Base-by-base conservation (phyloP, 2,888 invertebrate species). In the Miltochrista miniata region DNA sequence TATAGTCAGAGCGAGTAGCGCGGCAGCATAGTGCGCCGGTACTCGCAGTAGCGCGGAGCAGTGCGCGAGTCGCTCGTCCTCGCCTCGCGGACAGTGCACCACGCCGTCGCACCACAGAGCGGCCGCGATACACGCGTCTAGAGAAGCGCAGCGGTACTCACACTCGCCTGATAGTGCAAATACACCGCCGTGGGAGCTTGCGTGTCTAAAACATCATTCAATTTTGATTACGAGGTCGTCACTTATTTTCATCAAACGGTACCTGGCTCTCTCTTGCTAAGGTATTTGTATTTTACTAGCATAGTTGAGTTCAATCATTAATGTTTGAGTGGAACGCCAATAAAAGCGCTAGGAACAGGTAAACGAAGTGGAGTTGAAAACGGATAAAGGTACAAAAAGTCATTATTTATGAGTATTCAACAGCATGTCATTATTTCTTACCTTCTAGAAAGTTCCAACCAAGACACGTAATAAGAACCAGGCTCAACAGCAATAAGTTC, bases 31-130 rank as follows among this genome's bases (percentile, higher is more conserved):
- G 61, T 96, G 93, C 44, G 95, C 95, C 9, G 97, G 97, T 61
- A 96, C 88, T 56, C 95, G 94, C 58, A 97, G 88, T 38, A 97
- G 88, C 48, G 96, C 93, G 44, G 95, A 96, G 74, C 97, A 97
- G 77, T 96, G 95, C 11, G 95, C 93, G 56, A 96, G 92, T 5
- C 96, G 93, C 84, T 96, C 96, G 83, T 97, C 96, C 62, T 95
- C 94, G 0, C 96, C 96, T 2, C 94, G 94, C 9, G 96, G 96
- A 74, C 97, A 97, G 78, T 97, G 96, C 44, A 93, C 86, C 34
- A 93, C 83, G 13, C 96, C 96, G 72, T 96, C 96, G 72, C 96
- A 97, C 96, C 96, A 96, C 46, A 96, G 92, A 41, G 94, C 94
- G 0, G 95, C 92, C 71, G 95, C 94, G 59, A 96, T 96, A 81